Base-by-base conservation (phyloP, 2,888 invertebrate genomes). In the Macroteleia sp. region DNA sequence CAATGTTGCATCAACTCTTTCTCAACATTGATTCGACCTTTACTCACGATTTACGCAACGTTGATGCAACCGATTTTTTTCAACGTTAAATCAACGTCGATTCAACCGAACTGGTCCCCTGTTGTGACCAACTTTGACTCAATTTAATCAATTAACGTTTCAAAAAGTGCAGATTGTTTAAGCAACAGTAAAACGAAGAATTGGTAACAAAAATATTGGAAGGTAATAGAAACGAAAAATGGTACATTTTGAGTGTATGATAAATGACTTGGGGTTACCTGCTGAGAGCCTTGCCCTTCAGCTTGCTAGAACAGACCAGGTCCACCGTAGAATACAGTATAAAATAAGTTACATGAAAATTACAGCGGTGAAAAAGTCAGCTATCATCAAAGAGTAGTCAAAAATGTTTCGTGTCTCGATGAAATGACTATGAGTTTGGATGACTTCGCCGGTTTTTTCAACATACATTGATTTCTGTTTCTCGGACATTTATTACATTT, bases 201-300 rank as follows among this genome's bases (percentile, higher is more conserved):
- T n/a, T n/a, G n/a, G n/a, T n/a, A n/a, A n/a, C n/a, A n/a, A n/a
- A n/a, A n/a, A n/a, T n/a, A n/a, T 20, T 30, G 30, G 14, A 30
- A 30, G 10, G 28, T 41, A 8, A 30, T 0, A 64, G 12, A 41
- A 30, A 44, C 19, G 64, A 57, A 48, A 39, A 75, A 54, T 54
- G 59, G 17, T 57, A 66, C 66, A 59, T 57, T 57, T 34, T 74
- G 54, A 61, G 42, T 56, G 56, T 57, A 69, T 75, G 75, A 50
- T 69, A 46, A 75, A 75, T 75, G 75, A 75, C 91, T 88, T 89
- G 92, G 93, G 93, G 94, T 95, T 94, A 95, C 95, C 95, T 95
- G 95, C 94, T 94, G 92, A 95, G 92, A 92, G 94, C 94, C 93
- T 95, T 95, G 93, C 96, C 96, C 92, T 95, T 95, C 88, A 96